Evolutionary conservation across 2,797 vertebrate species (phyloP).

Genomic region (Myotis pilosus): DNA sequence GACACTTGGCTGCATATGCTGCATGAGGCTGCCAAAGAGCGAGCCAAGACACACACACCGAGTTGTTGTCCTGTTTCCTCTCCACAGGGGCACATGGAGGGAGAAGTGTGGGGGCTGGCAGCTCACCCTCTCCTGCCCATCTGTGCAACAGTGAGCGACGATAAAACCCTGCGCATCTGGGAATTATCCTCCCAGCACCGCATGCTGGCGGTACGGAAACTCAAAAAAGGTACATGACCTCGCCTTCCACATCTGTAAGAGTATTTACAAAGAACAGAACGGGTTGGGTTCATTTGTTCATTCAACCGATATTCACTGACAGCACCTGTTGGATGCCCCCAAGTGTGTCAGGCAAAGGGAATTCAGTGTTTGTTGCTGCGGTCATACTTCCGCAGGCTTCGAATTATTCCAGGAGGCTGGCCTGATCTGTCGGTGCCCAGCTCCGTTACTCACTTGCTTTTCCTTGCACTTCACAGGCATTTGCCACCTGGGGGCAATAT

Average conservation of each 20-base stretch:
- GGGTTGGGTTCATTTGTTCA: background rate
- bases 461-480: slow-evolving; percentile 39
- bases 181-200: slow-evolving; percentile 96
- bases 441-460: background rate
- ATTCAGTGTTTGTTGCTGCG: background rate
- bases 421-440: background rate
- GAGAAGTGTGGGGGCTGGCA: slow-evolving; percentile 97
- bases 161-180: slow-evolving; percentile 97
- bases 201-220: slow-evolving; percentile 97
- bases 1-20: background rate
- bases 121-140: slow-evolving; percentile 95
- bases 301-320: background rate
- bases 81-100: slow-evolving; percentile 96
- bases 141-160: slow-evolving; percentile 97
- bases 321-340: background rate
- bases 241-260: background rate
- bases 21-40: background rate
- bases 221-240: slow-evolving; percentile 91
- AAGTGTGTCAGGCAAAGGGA: background rate
- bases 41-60: background rate
- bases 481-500: slow-evolving; percentile 59
- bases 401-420: background rate
- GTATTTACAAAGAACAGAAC: background rate
- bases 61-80: slow-evolving; percentile 29
- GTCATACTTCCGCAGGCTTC: background rate